phyloP scores from a whole-genome alignment of 2,797 vertebrate species.

The Alca torda region DNA sequence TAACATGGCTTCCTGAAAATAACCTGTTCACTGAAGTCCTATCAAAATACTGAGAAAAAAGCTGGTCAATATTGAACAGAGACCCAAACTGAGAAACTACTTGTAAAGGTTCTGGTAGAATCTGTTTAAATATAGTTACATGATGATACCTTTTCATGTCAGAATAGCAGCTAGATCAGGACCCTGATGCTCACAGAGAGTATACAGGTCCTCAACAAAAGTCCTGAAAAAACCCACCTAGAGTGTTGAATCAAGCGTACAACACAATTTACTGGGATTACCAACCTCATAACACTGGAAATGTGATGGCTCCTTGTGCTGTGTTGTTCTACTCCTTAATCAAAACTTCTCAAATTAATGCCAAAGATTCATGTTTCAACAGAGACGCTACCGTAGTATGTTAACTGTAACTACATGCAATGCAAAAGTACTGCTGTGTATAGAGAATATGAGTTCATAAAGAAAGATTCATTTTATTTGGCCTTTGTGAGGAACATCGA shows the following conservation, averaged over 20 bases:
- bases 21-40: background rate
- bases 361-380: background rate
- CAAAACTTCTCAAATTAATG: background rate
- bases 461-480: background rate
- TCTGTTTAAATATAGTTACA: background rate
- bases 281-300: background rate
- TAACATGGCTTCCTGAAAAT: background rate
- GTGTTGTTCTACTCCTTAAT: background rate
- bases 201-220: background rate
- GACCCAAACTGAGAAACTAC: background rate
- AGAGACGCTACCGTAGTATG: background rate
- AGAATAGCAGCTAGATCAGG: background rate
- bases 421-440: background rate
- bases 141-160: background rate
- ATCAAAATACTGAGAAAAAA: background rate
- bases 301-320: background rate
- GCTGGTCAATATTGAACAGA: background rate
- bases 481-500: background rate
- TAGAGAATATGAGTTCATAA: background rate
- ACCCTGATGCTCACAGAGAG: background rate
- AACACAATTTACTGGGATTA: background rate
- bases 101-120: background rate
- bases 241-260: background rate
- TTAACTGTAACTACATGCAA: background rate
- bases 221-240: rapidly evolving